Base-by-base conservation (phyloP, 2,113 vertebrate species). In the Amphilophus citrinellus region DNA sequence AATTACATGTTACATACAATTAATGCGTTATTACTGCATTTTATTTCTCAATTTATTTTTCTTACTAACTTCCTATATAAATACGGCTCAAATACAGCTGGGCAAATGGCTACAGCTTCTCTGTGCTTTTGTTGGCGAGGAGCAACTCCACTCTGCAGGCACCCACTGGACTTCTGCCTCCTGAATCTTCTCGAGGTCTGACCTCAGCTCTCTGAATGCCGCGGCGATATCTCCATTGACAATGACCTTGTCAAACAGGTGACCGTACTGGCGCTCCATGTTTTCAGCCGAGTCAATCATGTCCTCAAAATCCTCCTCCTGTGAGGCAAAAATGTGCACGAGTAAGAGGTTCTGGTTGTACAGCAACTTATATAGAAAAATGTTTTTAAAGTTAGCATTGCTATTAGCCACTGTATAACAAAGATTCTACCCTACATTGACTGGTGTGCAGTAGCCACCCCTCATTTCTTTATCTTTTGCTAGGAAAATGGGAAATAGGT, bases 231-330 rank as follows among this genome's bases (percentile, higher is more conserved):
- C 98, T 27, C 98, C 98, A 2, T 98, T 99, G 75, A 99, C 88
- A 10, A 98, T 95, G 86, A 97, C 95, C 93, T 96, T 97, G 91
- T 99, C 97, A 60, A 99, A 98, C 88, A 98, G 96, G 94, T 97
- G 96, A 42, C 96, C 96, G 0, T 96, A 97, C 68, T 97, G 96
- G 84, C 59, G 95, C 91, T 98, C 98, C 96, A 97, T 97, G 83
- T 95, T 89, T 15, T 97, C 96, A 85, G 97, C 96, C 68, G 92
- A 95, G 90, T 93, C 94, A 79, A 98, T 97, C 97, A 99, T 98
- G 83, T 98, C 97, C 61, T 98, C 95, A 89, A 98, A 98, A 82
- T 99, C 97, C 90, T 97, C 97, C 89, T 99, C 98, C 98, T 99
- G 93, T 61, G 90, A 89, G 77, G 61, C n/a, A 79, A 86, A 10